Conservation (phyloP, 2,113 vertebrate species). For the Microcebus lehilahytsara region DNA sequence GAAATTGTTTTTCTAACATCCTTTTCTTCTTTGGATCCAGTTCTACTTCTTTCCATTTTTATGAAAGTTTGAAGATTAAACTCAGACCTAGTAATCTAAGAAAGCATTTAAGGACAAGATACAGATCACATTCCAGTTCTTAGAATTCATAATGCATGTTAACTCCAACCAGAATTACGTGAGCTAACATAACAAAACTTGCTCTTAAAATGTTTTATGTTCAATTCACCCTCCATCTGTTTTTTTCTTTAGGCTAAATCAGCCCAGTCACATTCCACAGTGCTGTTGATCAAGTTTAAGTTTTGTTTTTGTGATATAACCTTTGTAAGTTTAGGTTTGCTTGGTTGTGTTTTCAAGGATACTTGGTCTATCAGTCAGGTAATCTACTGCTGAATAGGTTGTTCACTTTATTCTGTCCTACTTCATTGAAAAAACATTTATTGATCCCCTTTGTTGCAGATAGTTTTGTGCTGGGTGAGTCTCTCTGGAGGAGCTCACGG, state of each 20-base stretch:
- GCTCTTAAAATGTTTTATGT: not conserved
- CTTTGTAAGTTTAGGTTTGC: not conserved
- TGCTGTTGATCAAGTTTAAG: not conserved
- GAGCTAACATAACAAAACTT: not conserved
- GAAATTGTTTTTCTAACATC: not conserved
- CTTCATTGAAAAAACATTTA: not conserved
- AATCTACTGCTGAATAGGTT: not conserved
- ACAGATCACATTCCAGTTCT: not conserved
- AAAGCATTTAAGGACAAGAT: not conserved
- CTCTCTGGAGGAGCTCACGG: not conserved
- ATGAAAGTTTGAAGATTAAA: not conserved
- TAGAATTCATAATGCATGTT: not conserved
- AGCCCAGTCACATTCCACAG: not conserved
- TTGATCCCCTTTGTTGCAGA: not conserved
- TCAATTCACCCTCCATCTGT: not conserved
- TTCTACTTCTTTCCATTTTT: not conserved
- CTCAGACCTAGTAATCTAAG: not conserved
- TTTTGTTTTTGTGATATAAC: not conserved
- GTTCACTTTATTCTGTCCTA: not conserved
- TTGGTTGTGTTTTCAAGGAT: not conserved
- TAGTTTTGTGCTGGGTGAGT: not conserved
- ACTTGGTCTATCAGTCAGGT: not conserved
- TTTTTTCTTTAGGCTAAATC: not conserved
- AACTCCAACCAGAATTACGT: not conserved
- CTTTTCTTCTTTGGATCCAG: not conserved